phyloP scores from a whole-genome alignment of 2,888 invertebrate genomes.

The Chrysomela aeneicollis region DNA sequence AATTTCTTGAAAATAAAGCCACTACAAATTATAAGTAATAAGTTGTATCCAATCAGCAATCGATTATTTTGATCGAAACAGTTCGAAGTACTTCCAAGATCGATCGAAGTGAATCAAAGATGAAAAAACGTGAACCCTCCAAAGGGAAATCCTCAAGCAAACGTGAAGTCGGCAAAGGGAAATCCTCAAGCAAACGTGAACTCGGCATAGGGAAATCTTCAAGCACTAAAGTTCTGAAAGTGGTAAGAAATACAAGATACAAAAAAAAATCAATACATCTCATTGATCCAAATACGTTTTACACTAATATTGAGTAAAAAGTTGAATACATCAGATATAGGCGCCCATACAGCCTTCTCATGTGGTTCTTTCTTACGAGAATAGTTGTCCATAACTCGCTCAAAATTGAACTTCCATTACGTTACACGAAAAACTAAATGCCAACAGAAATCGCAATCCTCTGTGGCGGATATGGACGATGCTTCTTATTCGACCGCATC shows the following conservation, averaged over 20 bases:
- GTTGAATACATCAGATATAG: too few species aligned
- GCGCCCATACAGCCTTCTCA: too few species aligned
- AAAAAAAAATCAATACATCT: too few species aligned
- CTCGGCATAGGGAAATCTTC: background rate
- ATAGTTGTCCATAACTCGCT: too few species aligned
- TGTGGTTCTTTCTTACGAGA: too few species aligned
- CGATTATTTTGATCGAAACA: background rate
- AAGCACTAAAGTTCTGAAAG: background rate
- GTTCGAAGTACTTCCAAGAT: background rate
- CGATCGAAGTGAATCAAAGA: too few species aligned
- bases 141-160: background rate
- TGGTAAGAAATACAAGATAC: background rate
- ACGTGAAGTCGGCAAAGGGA: background rate
- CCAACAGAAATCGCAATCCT: background rate
- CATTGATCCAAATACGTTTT: too few species aligned
- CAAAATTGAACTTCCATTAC: background rate
- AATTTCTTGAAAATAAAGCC: too few species aligned
- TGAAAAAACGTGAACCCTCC: background rate
- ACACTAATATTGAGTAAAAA: too few species aligned
- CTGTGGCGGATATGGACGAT: background rate
- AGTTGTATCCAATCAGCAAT: too few species aligned
- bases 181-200: background rate
- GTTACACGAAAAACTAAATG: background rate
- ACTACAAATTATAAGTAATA: too few species aligned
- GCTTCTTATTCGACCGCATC: constrained; percentile 6